Percentiles rank a stretch among this genome's conserved stretches.
phyloP scores from a whole-genome alignment of 1,140 invertebrate genomes.

The Leptinotarsa texana region DNA sequence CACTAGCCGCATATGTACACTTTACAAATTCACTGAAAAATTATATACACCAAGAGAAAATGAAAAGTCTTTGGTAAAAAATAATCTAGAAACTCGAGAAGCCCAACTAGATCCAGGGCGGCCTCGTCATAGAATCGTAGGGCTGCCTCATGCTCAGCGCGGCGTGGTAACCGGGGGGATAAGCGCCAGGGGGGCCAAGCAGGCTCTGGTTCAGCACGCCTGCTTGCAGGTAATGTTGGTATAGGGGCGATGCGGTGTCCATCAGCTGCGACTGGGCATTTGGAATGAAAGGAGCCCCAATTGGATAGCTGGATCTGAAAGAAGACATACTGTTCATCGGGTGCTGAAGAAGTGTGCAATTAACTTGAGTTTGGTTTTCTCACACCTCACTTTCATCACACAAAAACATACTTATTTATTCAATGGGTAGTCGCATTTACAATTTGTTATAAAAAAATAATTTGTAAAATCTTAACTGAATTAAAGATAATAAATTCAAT shows the following conservation, averaged over 20 bases:
- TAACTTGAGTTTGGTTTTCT: too few relatives aligned
- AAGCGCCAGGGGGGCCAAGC: slow-evolving; percentile 59
- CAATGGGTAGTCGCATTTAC: too few relatives aligned
- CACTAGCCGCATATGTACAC: slow-evolving; percentile 12
- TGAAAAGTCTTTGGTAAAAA: slow-evolving; percentile 44
- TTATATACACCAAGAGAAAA: slow-evolving; percentile 22
- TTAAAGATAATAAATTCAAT: too few relatives aligned
- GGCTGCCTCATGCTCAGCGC: slow-evolving; percentile 68
- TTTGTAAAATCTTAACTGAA: too few relatives aligned
- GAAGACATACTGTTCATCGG: too few relatives aligned
- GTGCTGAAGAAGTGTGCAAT: too few relatives aligned
- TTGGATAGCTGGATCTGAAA: slow-evolving; percentile 58
- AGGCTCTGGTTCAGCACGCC: slow-evolving; percentile 64
- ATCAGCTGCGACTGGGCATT: slow-evolving; percentile 51
- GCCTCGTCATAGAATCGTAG: slow-evolving; percentile 65
- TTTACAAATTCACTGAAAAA: slow-evolving; percentile 6
- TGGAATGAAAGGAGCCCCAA: slow-evolving; percentile 58
- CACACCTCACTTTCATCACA: too few relatives aligned
- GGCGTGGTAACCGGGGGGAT: slow-evolving; percentile 65
- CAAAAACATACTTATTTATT: too few relatives aligned
- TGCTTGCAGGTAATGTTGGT: slow-evolving; percentile 69
- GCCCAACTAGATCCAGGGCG: slow-evolving; percentile 47
- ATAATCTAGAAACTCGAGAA: slow-evolving; percentile 28
- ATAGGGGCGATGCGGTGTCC: slow-evolving; percentile 65
- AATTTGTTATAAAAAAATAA: too few relatives aligned